A percentile compares a stretch with the other conserved stretches of the same genome.
Conservation (phyloP, 2,113 vertebrate species). For the Rhizomys pruinosus region DNA sequence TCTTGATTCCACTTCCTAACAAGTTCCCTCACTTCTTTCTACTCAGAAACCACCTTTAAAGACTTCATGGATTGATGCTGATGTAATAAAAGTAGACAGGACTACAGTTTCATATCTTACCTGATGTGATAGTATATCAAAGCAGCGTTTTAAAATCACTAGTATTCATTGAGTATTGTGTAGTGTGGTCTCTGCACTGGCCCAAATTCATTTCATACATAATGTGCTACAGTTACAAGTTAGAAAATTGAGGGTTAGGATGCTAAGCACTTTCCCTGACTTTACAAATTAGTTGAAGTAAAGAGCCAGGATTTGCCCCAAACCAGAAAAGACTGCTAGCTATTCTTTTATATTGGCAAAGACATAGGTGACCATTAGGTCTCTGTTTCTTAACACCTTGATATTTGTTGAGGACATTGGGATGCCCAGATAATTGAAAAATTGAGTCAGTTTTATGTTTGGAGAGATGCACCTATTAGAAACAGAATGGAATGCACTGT, state of each 20-base stretch:
- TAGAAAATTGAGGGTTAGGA: not conserved
- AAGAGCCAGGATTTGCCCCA: not conserved
- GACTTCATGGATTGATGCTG: not conserved
- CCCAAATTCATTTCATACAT: not conserved
- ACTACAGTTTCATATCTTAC: not conserved
- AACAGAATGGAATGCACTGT: constrained; percentile 72
- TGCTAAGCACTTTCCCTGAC: not conserved
- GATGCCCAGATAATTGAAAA: not conserved
- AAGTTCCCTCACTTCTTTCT: not conserved
- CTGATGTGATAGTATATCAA: not conserved
- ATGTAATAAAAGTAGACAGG: not conserved
- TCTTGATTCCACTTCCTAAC: constrained; percentile 34
- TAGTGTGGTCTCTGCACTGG: not conserved
- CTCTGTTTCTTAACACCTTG: not conserved
- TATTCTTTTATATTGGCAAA: not conserved
- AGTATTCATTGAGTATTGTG: not conserved
- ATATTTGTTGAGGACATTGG: not conserved
- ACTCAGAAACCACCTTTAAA: not conserved
- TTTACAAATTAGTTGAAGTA: not conserved
- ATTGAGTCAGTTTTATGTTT: not conserved
- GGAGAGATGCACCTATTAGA: not conserved
- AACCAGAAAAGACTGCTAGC: not conserved
- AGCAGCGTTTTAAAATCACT: not conserved
- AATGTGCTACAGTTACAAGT: not conserved
- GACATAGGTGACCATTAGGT: not conserved